A percentile compares a stretch with the other conserved stretches of the same genome.
Conservation (phyloP, 1,140 invertebrate genomes). For the Hirudo medicinalis region DNA sequence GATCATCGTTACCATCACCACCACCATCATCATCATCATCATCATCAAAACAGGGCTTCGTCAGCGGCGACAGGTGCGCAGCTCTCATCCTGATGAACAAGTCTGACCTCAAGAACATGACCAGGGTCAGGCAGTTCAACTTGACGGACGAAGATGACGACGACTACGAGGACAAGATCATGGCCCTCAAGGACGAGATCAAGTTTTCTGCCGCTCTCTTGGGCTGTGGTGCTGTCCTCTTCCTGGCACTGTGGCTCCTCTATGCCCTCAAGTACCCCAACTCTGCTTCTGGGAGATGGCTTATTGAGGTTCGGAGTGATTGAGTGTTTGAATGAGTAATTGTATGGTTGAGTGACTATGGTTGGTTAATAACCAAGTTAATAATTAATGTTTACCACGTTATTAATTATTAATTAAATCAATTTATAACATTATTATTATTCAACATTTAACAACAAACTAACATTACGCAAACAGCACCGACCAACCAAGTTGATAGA, state of each 20-base stretch:
- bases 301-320: slow-evolving; percentile 67
- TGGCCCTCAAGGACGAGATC: not conserved
- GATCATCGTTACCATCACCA: too few relatives aligned
- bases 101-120: not conserved
- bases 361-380: too few relatives aligned
- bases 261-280: slow-evolving; percentile 94
- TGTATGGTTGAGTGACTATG: not conserved
- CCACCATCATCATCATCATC: not conserved
- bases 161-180: too few relatives aligned
- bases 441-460: too few relatives aligned
- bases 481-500: too few relatives aligned
- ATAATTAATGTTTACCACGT: too few relatives aligned
- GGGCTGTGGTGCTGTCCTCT: slow-evolving; percentile 47
- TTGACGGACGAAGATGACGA: too few relatives aligned
- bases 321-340: not conserved
- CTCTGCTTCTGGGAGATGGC: slow-evolving; percentile 78
- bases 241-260: slow-evolving; percentile 65
- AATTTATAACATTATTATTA: too few relatives aligned
- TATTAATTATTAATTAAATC: too few relatives aligned
- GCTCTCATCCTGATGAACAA: not conserved
- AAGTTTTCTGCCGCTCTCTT: not conserved
- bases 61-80: not conserved
- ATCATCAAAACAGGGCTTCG: not conserved
- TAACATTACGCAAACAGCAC: too few relatives aligned
- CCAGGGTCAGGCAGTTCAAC: not conserved